phyloP scores from a whole-genome alignment of 2,113 vertebrate species.

The Desmodus rotundus region DNA sequence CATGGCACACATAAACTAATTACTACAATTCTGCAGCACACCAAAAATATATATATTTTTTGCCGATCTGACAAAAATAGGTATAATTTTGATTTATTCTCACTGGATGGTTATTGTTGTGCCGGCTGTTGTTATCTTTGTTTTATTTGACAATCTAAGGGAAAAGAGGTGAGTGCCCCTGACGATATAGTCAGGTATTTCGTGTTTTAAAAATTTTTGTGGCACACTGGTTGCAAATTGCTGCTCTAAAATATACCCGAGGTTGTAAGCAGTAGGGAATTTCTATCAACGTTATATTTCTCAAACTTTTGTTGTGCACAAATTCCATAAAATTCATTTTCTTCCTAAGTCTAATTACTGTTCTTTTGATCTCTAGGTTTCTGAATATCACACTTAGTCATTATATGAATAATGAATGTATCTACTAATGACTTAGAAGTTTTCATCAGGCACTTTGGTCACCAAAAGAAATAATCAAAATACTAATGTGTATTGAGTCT shows the following conservation, averaged over 20 bases:
- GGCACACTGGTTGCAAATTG: background rate
- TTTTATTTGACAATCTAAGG: background rate
- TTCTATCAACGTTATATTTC: background rate
- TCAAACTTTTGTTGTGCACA: background rate
- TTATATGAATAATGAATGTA: background rate
- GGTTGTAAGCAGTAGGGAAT: background rate
- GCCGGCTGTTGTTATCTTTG: background rate
- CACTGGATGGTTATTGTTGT: background rate
- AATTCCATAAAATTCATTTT: background rate
- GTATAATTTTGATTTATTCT: background rate
- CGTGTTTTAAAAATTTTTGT: background rate
- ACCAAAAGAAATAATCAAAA: conserved; percentile 2
- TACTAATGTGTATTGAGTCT: background rate
- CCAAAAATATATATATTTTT: background rate
- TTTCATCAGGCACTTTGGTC: background rate
- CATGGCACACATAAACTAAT: background rate
- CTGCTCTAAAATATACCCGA: background rate
- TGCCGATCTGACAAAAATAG: background rate
- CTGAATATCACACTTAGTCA: background rate
- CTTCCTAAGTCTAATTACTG: background rate
- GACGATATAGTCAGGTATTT: background rate
- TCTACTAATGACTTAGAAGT: background rate
- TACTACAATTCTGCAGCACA: background rate
- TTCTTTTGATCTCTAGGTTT: background rate
- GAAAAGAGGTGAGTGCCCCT: background rate